Percentiles rank a stretch among this genome's conserved stretches.
phyloP scores from a whole-genome alignment of 2,113 vertebrate genomes.

The Callocephalon fimbriatum region DNA sequence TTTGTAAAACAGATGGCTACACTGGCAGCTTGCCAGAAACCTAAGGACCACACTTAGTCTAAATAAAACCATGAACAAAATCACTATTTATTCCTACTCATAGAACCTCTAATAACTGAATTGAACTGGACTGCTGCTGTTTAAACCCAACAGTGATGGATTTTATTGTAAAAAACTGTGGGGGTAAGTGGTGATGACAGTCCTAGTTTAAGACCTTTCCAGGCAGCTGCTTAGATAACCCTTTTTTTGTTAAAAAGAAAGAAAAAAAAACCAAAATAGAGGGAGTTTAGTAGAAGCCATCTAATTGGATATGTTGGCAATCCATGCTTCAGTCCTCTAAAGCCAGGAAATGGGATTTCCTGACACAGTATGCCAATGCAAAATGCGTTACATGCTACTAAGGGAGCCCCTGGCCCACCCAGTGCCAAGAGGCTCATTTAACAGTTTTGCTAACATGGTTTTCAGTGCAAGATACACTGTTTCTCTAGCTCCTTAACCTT shows the following conservation, averaged over 20 bases:
- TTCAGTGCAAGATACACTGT: neutral
- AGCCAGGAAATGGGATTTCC: constrained; percentile 46
- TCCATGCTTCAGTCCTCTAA: neutral
- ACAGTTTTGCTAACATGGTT: neutral
- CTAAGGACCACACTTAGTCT: constrained; percentile 7
- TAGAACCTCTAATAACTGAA: neutral
- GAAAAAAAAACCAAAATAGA: neutral
- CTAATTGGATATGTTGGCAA: neutral
- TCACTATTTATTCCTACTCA: constrained; percentile 9
- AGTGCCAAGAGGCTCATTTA: constrained; percentile 6
- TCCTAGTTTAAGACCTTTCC: neutral
- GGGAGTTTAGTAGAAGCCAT: neutral
- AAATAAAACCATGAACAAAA: constrained; percentile 16
- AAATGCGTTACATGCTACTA: neutral
- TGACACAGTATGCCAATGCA: neutral
- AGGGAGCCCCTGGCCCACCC: neutral
- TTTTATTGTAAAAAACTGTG: neutral
- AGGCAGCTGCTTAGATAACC: neutral
- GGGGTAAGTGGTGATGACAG: neutral
- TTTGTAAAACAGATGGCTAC: constrained; percentile 43
- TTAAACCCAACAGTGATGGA: neutral
- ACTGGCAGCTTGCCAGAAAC: constrained; percentile 30
- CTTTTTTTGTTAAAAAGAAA: neutral
- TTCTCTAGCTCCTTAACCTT: neutral
- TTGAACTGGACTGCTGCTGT: neutral